Base-by-base conservation (phyloP, 2,113 vertebrate species). In the Buteo buteo region DNA sequence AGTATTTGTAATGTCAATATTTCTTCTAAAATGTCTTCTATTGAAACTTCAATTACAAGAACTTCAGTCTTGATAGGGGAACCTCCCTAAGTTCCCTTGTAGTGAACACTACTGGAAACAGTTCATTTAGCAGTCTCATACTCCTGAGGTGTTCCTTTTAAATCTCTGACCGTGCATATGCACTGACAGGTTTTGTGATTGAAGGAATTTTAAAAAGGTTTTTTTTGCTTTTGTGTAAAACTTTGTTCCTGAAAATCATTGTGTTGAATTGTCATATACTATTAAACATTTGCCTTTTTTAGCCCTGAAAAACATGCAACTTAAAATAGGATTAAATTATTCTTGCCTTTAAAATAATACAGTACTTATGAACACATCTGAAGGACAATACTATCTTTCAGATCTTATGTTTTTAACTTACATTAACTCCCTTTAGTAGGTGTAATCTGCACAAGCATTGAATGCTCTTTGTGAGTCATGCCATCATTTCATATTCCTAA, bases 181-280 rank as follows among this genome's bases (percentile, higher is more conserved):
- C 2, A 6, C 18, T 65, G 24, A 61, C 5, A 72, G 26, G 2
- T 72, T 82, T 92, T 88, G 42, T 72, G 40, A n/a, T 65, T 80
- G 54, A 72, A 45, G 36, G 2, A 47, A 55, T 58, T 47, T 47
- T 13, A 17, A 40, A 73, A 54, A 1, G 0, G 1, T 11, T 16
- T 0, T 29, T 57, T 67, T 67, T 40, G 1, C 3, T 71, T 87
- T 72, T 52, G 16, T 24, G 9, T 40, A 59, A 79, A 11, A 42
- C 6, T 62, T 84, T 55, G 10, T n/a, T 79, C 47, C 77, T 21
- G 21, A 87, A 94, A 88, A 69, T 14, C 9, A 14, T 55, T 79
- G 10, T 70, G 9, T 61, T 76, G 17, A 70, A 17, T 24, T 69
- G 16, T n/a, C 36, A 22, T 36, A n/a, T 14, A 8, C 8, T 81